Conservation (phyloP, 2,888 invertebrate genomes). For the Catonia carolina region DNA sequence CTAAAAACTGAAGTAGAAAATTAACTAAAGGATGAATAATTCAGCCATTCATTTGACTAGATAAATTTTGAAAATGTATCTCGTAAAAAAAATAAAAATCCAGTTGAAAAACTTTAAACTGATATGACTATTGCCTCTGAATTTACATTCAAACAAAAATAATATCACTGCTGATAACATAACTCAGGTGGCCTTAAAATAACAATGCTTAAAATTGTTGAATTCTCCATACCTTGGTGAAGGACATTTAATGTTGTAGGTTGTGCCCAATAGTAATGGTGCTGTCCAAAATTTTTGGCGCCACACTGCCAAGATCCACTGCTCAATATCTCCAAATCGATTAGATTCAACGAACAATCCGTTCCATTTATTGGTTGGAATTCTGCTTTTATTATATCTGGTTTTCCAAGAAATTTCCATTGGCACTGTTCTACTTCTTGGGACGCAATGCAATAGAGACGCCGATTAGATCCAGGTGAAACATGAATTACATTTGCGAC, state of each 20-base stretch:
- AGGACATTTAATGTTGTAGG: not conserved
- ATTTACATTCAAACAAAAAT: no score
- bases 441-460: not conserved
- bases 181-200: no score
- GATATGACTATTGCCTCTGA: no score
- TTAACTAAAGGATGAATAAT: no score
- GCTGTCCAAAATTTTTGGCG: slow-evolving; percentile 1
- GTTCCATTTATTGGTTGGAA: not conserved
- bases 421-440: not conserved
- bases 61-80: no score
- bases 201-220: no score
- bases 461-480: not conserved
- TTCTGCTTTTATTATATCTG: not conserved
- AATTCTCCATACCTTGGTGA: slow-evolving; percentile 8
- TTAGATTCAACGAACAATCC: not conserved
- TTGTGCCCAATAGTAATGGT: not conserved
- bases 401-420: not conserved
- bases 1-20: no score
- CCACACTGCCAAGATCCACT: slow-evolving; percentile 2
- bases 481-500: not conserved
- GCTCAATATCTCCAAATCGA: not conserved
- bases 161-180: no score
- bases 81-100: no score
- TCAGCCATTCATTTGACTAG: no score
- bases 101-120: no score